A percentile compares a stretch with the other conserved stretches of the same genome.
phyloP scores from a whole-genome alignment of 2,888 invertebrate species.

The Caenorhabditis plicata region DNA sequence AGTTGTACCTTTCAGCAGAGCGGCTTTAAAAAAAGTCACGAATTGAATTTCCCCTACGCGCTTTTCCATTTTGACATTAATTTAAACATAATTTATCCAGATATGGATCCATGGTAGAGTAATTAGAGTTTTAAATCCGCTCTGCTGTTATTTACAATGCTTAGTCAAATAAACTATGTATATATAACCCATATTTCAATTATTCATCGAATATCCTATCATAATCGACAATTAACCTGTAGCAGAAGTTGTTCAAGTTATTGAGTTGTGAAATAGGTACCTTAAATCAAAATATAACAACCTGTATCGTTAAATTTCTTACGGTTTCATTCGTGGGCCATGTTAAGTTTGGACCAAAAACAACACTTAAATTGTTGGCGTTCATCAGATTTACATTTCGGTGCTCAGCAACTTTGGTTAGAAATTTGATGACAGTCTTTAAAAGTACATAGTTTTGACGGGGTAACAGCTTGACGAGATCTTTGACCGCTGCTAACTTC shows the following conservation, averaged over 20 bases:
- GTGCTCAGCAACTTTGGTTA: slow-evolving; percentile 69
- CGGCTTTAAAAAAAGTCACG: too few species aligned
- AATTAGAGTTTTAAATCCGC: too few species aligned
- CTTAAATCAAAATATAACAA: too few species aligned
- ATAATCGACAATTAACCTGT: slow-evolving; percentile 59
- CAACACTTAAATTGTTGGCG: slow-evolving; percentile 85
- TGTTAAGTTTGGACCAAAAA: slow-evolving; percentile 90
- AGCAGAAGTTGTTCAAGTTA: slow-evolving; percentile 65
- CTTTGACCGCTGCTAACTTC: slow-evolving; percentile 49
- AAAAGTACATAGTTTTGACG: slow-evolving; percentile 57
- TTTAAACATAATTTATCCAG: background rate
- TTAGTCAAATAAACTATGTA: background rate
- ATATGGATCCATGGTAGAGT: too few species aligned
- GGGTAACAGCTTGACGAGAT: slow-evolving; percentile 56
- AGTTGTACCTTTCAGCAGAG: too few species aligned
- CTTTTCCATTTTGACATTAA: background rate
- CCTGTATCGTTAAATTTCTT: too few species aligned
- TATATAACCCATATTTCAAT: background rate
- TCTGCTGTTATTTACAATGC: too few species aligned
- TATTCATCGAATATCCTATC: slow-evolving; percentile 52
- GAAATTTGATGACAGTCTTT: slow-evolving; percentile 55
- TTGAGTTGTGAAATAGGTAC: slow-evolving; percentile 62
- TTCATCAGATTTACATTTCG: slow-evolving; percentile 85
- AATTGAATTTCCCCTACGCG: too few species aligned
- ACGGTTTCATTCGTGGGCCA: slow-evolving; percentile 73